Evolutionary conservation across 2,113 vertebrate genomes (phyloP).

Genomic region (Tragelaphus buxtoni): DNA sequence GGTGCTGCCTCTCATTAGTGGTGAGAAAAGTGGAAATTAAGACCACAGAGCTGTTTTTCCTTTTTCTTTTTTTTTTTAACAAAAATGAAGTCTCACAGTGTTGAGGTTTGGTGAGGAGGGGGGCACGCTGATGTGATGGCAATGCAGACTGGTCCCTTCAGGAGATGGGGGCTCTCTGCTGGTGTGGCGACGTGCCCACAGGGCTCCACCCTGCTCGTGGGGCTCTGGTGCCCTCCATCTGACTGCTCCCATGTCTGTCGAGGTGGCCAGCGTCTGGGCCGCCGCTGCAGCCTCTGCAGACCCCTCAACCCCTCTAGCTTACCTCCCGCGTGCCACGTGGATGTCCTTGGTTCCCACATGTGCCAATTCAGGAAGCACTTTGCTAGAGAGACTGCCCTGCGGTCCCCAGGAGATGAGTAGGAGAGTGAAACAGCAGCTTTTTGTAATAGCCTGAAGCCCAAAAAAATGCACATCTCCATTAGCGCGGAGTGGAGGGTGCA

Average conservation of each 20-base stretch:
- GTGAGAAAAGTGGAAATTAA: background rate
- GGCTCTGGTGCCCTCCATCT: background rate
- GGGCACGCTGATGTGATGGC: accelerated
- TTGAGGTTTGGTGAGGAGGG: background rate
- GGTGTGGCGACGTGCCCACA: accelerated
- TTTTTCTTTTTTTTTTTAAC: background rate
- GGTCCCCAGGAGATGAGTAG: background rate
- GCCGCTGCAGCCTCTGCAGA: background rate
- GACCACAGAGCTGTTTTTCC: background rate
- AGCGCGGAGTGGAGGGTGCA: accelerated
- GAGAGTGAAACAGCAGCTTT: background rate
- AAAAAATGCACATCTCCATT: background rate
- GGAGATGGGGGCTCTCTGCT: background rate
- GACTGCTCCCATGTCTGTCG: background rate
- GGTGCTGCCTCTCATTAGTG: background rate
- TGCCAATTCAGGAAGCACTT: background rate
- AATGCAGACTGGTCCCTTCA: accelerated
- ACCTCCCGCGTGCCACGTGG: background rate
- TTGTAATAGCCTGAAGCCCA: background rate
- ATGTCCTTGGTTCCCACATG: accelerated
- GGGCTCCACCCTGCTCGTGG: accelerated
- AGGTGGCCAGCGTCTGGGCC: background rate
- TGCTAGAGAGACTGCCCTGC: background rate
- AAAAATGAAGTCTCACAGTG: background rate
- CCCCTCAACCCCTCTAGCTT: background rate